Evolutionary conservation across 2,113 vertebrate species (phyloP).

Genomic region (Plestiodon gilberti): DNA sequence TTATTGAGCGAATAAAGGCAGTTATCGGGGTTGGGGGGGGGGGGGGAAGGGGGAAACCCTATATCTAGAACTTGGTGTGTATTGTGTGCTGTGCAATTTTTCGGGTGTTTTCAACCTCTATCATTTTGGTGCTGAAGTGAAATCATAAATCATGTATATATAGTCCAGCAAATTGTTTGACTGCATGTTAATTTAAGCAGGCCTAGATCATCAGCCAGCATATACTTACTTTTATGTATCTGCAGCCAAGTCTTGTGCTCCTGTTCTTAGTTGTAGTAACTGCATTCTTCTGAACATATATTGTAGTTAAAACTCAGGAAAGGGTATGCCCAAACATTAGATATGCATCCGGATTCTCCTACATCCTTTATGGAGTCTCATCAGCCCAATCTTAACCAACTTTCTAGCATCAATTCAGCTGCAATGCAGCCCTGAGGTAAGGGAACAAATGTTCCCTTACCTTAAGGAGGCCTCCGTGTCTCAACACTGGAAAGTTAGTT

Average conservation of each 20-base stretch:
- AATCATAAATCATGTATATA: too few species aligned
- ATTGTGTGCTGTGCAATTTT: background rate
- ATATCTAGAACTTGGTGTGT: background rate
- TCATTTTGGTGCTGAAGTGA: too few species aligned
- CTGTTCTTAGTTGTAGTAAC: background rate
- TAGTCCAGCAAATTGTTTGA: background rate
- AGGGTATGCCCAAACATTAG: background rate
- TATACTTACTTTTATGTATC: background rate
- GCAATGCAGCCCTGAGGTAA: too few species aligned
- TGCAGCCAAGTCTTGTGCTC: background rate
- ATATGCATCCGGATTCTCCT: conserved; percentile 4
- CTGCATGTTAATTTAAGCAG: background rate
- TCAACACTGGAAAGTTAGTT: too few species aligned
- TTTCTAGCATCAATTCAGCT: too few species aligned
- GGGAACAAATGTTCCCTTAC: too few species aligned
- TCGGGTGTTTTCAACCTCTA: too few species aligned
- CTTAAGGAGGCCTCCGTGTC: too few species aligned
- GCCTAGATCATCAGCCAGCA: background rate
- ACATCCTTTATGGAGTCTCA: background rate
- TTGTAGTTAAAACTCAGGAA: conserved; percentile 4
- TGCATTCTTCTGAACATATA: background rate
- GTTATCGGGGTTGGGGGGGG: too few species aligned
- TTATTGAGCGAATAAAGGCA: too few species aligned
- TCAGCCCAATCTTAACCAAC: too few species aligned
- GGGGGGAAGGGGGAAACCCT: background rate